Evolutionary conservation across 1,140 invertebrate genomes (phyloP).

Genomic region (Neoseiulus cucumeris): DNA sequence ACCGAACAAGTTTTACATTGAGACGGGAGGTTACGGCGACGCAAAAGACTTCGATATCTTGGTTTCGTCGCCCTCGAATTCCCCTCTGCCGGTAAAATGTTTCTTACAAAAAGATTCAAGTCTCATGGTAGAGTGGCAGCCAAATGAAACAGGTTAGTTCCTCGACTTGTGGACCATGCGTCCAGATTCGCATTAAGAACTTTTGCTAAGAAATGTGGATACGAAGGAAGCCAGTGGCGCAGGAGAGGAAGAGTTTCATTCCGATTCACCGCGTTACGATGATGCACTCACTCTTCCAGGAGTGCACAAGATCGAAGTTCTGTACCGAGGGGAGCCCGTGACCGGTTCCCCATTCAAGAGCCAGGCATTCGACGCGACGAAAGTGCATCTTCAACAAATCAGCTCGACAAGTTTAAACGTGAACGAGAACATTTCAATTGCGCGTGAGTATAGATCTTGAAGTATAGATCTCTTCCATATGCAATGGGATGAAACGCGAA

Average conservation of each 20-base stretch:
- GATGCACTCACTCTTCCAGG: too few relatives aligned
- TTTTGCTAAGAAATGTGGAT: too few relatives aligned
- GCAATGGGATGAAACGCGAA: background rate
- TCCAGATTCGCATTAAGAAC: too few relatives aligned
- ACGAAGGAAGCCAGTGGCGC: too few relatives aligned
- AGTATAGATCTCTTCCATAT: background rate
- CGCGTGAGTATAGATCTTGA: conserved; percentile 36
- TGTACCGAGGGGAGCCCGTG: conserved; percentile 71
- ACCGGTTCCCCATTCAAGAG: conserved; percentile 88
- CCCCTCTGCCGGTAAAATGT: conserved; percentile 69
- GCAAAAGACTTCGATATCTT: conserved; percentile 77
- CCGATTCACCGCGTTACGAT: too few relatives aligned
- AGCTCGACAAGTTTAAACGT: conserved; percentile 55
- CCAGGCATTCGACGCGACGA: conserved; percentile 74
- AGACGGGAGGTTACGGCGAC: conserved; percentile 51
- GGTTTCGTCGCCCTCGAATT: conserved; percentile 40
- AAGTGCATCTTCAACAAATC: conserved; percentile 40
- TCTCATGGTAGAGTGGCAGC: conserved; percentile 72
- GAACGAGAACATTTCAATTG: conserved; percentile 60
- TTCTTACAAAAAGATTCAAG: conserved; percentile 88
- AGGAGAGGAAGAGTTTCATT: too few relatives aligned
- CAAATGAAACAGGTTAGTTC: conserved; percentile 33
- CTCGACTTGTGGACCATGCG: too few relatives aligned
- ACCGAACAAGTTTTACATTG: conserved; percentile 64
- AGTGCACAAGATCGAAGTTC: conserved; percentile 58